Evolutionary conservation across 1,140 invertebrate genomes (phyloP).

Genomic region (Drosophila lowei): DNA sequence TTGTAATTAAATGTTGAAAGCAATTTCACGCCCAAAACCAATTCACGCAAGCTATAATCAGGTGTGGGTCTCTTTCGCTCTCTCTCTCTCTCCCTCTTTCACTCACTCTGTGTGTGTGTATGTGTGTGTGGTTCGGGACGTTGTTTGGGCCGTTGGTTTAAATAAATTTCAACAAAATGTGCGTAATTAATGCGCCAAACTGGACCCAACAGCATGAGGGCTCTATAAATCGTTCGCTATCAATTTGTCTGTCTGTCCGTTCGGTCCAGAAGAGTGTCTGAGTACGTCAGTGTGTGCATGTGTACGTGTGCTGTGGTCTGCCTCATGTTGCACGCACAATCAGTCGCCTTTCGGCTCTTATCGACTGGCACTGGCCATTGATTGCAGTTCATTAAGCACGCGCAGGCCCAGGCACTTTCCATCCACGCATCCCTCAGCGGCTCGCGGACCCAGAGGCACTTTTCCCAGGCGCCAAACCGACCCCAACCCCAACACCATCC

Average conservation of each 20-base stretch:
- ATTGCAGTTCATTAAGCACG: slow-evolving; percentile 80
- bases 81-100: background rate
- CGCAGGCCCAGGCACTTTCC: slow-evolving; percentile 54
- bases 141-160: slow-evolving; percentile 39
- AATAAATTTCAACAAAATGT: slow-evolving; percentile 76
- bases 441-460: slow-evolving; percentile 5
- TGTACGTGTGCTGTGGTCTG: slow-evolving; percentile 37
- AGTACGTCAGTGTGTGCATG: slow-evolving; percentile 15
- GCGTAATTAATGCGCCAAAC: slow-evolving; percentile 67
- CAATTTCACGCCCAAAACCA: slow-evolving; percentile 51
- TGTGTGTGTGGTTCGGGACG: slow-evolving; percentile 1
- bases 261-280: background rate
- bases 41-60: slow-evolving; percentile 27
- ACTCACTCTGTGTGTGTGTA: background rate
- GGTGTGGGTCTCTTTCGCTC: background rate
- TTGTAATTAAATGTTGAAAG: slow-evolving; percentile 68
- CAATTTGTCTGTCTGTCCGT: slow-evolving; percentile 17
- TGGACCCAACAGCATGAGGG: slow-evolving; percentile 16
- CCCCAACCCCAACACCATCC: slow-evolving; percentile 14
- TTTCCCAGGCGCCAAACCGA: background rate
- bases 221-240: slow-evolving; percentile 57
- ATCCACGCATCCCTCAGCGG: slow-evolving; percentile 4
- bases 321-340: slow-evolving; percentile 71
- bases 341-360: slow-evolving; percentile 63
- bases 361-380: slow-evolving; percentile 68